phyloP scores from a whole-genome alignment of 2,888 invertebrate genomes.

The Agonopterix alstromeriana region DNA sequence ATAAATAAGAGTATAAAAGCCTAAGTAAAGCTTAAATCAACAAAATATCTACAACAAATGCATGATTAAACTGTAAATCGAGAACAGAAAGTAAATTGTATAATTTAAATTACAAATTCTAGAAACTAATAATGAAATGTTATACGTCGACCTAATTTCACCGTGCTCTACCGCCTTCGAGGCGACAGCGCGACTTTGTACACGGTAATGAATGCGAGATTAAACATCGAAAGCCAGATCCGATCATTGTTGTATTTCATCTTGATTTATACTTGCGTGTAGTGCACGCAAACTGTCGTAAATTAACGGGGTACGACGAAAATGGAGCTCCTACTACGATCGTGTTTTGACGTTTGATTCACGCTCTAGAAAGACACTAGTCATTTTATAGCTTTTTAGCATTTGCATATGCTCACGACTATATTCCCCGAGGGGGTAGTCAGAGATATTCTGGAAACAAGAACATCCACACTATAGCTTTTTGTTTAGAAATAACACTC shows the following conservation, averaged over 20 bases:
- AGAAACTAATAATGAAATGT: conserved; percentile 8
- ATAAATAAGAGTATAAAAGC: neutral
- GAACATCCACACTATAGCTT: too few relatives aligned
- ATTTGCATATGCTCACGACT: too few relatives aligned
- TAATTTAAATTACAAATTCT: conserved; percentile 6
- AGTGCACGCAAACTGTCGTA: conserved; percentile 47
- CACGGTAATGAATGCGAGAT: conserved; percentile 48
- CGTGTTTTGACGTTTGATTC: conserved; percentile 1
- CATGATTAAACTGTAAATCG: neutral
- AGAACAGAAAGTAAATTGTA: neutral
- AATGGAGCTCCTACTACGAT: conserved; percentile 4
- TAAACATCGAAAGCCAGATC: conserved; percentile 49
- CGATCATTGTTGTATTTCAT: conserved; percentile 65
- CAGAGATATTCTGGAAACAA: too few relatives aligned
- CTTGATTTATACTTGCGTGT: conserved; percentile 64
- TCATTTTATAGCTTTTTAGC: too few relatives aligned
- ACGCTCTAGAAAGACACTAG: neutral
- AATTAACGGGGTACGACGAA: conserved; percentile 46
- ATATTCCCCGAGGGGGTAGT: too few relatives aligned
- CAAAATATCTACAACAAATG: too few relatives aligned
- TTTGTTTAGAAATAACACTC: too few relatives aligned
- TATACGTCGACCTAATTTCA: conserved; percentile 29
- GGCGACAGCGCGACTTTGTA: conserved; percentile 36
- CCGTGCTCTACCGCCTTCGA: conserved; percentile 5
- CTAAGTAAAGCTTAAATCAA: neutral